These are phyloP conservation scores for Cheilosia vernalis DNA, from an alignment of 2,888 invertebrate species.

Conservation along the genomic window DNA sequence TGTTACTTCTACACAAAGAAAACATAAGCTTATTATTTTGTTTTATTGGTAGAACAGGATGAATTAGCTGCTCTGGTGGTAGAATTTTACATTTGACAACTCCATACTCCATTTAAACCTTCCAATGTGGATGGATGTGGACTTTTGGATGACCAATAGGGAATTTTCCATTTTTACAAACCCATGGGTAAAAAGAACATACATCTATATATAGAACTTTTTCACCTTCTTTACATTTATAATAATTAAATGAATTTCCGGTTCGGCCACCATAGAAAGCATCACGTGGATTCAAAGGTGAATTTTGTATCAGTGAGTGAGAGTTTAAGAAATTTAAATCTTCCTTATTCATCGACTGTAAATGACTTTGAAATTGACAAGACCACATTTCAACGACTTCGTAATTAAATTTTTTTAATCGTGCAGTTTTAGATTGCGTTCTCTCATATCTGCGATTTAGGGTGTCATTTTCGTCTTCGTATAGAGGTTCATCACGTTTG, in stretches of 20 bases:
- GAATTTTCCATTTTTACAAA: constrained; percentile 59
- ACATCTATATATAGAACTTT: constrained; percentile 77
- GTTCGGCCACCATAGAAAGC: constrained; percentile 7
- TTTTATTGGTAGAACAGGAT: constrained; percentile 77
- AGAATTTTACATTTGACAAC: constrained; percentile 32
- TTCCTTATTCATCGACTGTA: background rate
- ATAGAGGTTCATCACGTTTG: too few species aligned
- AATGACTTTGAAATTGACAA: constrained; percentile 33
- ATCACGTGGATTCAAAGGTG: background rate
- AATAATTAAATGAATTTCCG: too few species aligned
- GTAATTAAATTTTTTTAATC: background rate
- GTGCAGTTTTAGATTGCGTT: too few species aligned
- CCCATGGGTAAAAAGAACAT: constrained; percentile 78
- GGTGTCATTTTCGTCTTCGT: too few species aligned
- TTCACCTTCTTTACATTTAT: constrained; percentile 46
- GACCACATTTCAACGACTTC: background rate
- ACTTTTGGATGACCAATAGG: constrained; percentile 3
- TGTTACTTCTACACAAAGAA: constrained; percentile 43
- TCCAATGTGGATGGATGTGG: background rate
- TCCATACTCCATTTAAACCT: background rate
- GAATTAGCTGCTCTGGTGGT: constrained; percentile 48
- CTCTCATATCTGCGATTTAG: too few species aligned
- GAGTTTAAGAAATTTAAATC: background rate
- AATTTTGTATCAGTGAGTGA: background rate
- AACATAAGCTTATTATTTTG: constrained; percentile 77